Percentiles rank a stretch among this genome's conserved stretches.
Conservation (phyloP, 64 coral and sea anemone genomes). For the Porites lutea region DNA sequence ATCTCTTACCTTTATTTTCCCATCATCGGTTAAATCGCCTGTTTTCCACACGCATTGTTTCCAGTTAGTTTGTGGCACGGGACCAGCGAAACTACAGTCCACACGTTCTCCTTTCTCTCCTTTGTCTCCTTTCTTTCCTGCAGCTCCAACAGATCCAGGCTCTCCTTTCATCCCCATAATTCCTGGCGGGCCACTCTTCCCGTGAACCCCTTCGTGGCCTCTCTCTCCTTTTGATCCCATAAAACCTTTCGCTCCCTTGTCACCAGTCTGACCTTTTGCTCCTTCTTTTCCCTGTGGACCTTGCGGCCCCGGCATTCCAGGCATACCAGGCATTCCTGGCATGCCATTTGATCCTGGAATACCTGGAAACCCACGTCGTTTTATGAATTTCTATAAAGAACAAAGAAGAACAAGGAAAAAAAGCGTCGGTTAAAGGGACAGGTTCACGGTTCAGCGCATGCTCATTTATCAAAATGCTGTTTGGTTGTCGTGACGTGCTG, state of each 20-base stretch:
- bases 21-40: background rate
- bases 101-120: background rate
- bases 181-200: background rate
- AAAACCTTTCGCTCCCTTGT: background rate
- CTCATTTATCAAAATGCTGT: too few species aligned
- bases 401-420: too few species aligned
- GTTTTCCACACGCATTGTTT: background rate
- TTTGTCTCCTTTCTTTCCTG: background rate
- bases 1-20: background rate
- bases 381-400: too few species aligned
- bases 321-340: background rate
- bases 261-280: conserved; percentile 4
- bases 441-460: too few species aligned
- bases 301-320: background rate
- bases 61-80: background rate
- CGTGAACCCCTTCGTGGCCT: background rate
- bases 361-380: background rate
- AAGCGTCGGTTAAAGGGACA: too few species aligned
- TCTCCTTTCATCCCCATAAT: background rate
- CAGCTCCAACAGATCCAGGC: background rate
- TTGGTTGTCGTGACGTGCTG: too few species aligned
- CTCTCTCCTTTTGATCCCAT: background rate
- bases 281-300: background rate
- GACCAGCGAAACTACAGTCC: background rate
- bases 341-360: background rate